These are phyloP conservation scores for Hydropotes inermis DNA, from an alignment of 2,113 vertebrate species.

Conservation along the genomic window DNA sequence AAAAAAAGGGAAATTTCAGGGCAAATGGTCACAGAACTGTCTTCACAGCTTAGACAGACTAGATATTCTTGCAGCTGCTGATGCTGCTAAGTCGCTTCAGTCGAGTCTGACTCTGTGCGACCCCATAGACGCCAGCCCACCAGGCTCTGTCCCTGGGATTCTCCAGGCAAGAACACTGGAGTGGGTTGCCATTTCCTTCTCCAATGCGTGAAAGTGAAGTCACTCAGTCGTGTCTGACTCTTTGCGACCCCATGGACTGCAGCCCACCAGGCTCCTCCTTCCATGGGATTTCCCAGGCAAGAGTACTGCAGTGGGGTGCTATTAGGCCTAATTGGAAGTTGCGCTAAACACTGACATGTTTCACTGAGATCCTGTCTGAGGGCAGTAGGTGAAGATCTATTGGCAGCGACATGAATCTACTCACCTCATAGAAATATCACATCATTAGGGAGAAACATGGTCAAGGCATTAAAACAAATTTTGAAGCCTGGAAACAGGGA, in stretches of 20 bases:
- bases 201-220: not conserved
- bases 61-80: not conserved
- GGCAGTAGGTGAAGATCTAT: not conserved
- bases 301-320: not conserved
- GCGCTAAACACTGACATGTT: not conserved
- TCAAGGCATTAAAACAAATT: not conserved
- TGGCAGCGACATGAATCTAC: not conserved
- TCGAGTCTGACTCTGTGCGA: fast-evolving
- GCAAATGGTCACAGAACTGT: not conserved
- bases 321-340: not conserved
- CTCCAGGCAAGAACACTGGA: not conserved
- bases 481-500: not conserved
- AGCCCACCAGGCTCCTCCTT: not conserved
- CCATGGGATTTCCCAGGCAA: not conserved
- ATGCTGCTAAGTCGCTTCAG: fast-evolving
- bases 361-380: not conserved
- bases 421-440: not conserved
- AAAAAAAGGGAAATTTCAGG: not conserved
- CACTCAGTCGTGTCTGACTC: fast-evolving
- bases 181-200: not conserved
- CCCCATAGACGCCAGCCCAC: not conserved
- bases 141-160: not conserved
- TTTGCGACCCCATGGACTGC: fast-evolving
- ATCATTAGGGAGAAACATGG: not conserved
- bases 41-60: not conserved